A percentile compares a stretch with the other conserved stretches of the same genome.
These are phyloP conservation scores for Poecilobothrus nobilitatus DNA, from an alignment of 2,888 invertebrate species.

Conservation along the genomic window DNA sequence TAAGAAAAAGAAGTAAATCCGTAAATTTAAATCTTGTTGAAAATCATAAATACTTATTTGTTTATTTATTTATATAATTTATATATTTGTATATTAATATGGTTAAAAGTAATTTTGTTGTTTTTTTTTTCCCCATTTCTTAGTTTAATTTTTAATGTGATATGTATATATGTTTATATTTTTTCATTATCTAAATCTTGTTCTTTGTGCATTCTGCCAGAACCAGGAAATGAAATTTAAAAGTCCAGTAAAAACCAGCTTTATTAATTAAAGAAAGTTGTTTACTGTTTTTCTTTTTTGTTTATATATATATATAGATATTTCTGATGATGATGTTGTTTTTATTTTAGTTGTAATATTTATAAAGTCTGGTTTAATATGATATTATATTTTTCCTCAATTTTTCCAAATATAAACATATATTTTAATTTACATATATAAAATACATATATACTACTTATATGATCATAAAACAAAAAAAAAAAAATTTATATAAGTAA, in stretches of 20 bases:
- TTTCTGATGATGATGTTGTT: neutral
- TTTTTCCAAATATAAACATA: neutral
- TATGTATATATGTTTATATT: neutral
- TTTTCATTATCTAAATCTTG: neutral
- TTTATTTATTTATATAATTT: too few species aligned
- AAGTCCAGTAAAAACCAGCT: slow-evolving; percentile 4
- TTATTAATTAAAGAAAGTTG: slow-evolving; percentile 6
- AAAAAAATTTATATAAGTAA: neutral
- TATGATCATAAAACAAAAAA: neutral
- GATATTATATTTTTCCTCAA: slow-evolving; percentile 1
- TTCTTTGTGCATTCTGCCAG: slow-evolving; percentile 4
- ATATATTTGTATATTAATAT: too few species aligned
- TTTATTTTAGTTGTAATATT: neutral
- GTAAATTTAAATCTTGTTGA: too few species aligned
- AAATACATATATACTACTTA: neutral
- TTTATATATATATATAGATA: neutral
- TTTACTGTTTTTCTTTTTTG: neutral
- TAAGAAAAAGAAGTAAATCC: too few species aligned
- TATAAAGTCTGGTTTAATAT: neutral
- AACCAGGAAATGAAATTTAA: neutral
- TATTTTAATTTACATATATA: neutral
- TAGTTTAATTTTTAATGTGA: too few species aligned
- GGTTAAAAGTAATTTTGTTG: too few species aligned
- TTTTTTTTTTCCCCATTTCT: too few species aligned
- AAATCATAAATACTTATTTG: too few species aligned